Evolutionary conservation across 2,888 invertebrate species (phyloP), one percentile per base, ranked within the genome.

Genomic region (Oegoconia quadripuncta): DNA sequence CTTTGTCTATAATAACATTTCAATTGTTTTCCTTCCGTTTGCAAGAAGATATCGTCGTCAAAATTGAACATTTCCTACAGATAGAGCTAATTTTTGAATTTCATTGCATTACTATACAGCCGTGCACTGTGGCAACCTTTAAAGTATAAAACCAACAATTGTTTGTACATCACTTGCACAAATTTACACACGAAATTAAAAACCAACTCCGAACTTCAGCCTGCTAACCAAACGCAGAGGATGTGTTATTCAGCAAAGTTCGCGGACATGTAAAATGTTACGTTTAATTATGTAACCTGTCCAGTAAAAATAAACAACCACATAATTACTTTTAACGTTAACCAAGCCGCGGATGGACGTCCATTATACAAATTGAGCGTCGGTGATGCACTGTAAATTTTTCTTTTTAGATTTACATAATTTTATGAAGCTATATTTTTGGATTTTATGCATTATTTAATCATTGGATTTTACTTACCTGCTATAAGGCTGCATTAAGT

Each of bases 251-350:
- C 45, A 35, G 42, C 37, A 45, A 40, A 15, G 27, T 34, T 34
- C 27, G 34, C 3, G 17, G 27, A 45, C 42, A 42, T 2, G 52
- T n/a, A 50, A 61, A 55, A 52, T 57, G 53, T 55, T 60, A 48
- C 50, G 49, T 56, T 67, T 55, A 66, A 65, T 61, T 59, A 59
- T 58, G 50, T 55, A 57, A 46, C 46, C 50, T 43, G 46, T 44
- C 44, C 36, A 41, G 35, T 38, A 50, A 62, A 58, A 52, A 49
- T 55, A 57, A 59, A 60, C 52, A 60, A 59, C 54, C 53, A 58
- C 47, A 48, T 55, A 52, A 66, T 52, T 52, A 43, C 50, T 51
- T 45, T 46, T 50, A 43, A 39, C 44, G 44, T 33, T 42, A 44
- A 43, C 50, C 33, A 18, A 27, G 20, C 23, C 25, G 17, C n/a